Evolutionary conservation across 2,113 vertebrate genomes (phyloP), one percentile per base, ranked within the genome.

Genomic region (Oceanodroma tethys): DNA sequence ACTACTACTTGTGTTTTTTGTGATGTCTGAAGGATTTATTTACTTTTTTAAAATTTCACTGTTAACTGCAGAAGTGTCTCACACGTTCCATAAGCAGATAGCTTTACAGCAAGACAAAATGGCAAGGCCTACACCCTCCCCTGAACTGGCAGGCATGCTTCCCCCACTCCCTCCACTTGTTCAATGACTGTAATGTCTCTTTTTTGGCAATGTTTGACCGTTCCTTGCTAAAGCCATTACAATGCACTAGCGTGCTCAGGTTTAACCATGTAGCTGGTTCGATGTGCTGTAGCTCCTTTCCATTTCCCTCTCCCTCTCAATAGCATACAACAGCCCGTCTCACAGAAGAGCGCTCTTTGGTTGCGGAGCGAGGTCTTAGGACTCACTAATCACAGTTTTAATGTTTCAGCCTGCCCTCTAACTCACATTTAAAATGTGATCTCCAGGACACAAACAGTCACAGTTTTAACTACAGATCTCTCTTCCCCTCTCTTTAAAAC

Each of bases 1-100:
- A 90, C 23, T 38, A 90, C 32, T 55, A 83, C 27, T 48, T 65
- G 10, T 21, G 40, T 88, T 70, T 96, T 83, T 43, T 81, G 29
- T 26, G 19, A 68, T 21, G 40, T 38, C 22, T 47, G 19, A 79
- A 52, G 27, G 11, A 10, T 62, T 66, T 74, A 8, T 50, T 48
- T 22, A 6, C 23, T 58, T 32, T n/a, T 59, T 56, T 13, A 0
- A 0, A 50, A 60, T 60, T 59, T 73, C 27, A 26, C 40, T 34
- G 4, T 48, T 74, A 84, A 67, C 52, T 65, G 68, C 19, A 92
- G 58, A 71, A 62, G 13, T 8, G n/a, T 42, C 70, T 68, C 30
- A 18, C 50, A 79, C 0, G 0, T 60, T 81, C 72, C 25, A 16
- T 30, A 59, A 47, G 14, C 18, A 30, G 0, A 0, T 2, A 59